Conservation (phyloP, 2,797 vertebrate genomes). For the Gymnodraco acuticeps region DNA sequence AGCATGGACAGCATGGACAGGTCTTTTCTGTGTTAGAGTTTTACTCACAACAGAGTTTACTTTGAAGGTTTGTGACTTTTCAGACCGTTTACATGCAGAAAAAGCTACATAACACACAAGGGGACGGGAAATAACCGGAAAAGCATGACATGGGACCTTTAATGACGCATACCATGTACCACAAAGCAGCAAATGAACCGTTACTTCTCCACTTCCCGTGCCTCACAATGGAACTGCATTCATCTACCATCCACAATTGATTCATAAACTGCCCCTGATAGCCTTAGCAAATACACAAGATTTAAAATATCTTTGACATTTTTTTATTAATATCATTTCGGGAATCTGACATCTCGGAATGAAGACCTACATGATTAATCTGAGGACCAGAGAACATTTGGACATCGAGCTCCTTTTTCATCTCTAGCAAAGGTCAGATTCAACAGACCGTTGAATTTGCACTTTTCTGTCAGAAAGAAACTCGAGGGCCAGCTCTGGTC, state of each 20-base stretch:
- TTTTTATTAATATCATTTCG: not conserved
- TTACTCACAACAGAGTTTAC: no score
- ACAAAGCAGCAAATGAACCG: conserved; percentile 64
- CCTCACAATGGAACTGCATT: conserved; percentile 21
- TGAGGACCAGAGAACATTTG: conserved; percentile 31
- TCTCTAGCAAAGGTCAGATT: conserved; percentile 62
- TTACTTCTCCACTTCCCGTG: conserved; percentile 36
- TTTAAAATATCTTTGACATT: no score
- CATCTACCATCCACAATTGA: conserved; percentile 21
- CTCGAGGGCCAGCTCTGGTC: not conserved
- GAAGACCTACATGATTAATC: conserved; percentile 27
- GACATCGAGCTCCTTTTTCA: conserved; percentile 39
- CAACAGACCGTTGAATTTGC: conserved; percentile 29
- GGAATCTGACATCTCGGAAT: conserved; percentile 20
- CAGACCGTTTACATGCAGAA: no score
- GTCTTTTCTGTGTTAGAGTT: no score
- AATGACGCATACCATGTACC: conserved; percentile 62
- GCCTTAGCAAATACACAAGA: conserved; percentile 11
- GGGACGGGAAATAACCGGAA: no score
- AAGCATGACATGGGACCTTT: no score
- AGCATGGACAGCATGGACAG: no score
- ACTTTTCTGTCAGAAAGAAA: conserved; percentile 28
- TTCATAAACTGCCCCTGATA: conserved; percentile 16
- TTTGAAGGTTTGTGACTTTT: no score
- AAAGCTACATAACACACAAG: no score